These are phyloP conservation scores for Ecliptopera silaceata DNA, from an alignment of 2,888 invertebrate genomes.

Conservation along the genomic window DNA sequence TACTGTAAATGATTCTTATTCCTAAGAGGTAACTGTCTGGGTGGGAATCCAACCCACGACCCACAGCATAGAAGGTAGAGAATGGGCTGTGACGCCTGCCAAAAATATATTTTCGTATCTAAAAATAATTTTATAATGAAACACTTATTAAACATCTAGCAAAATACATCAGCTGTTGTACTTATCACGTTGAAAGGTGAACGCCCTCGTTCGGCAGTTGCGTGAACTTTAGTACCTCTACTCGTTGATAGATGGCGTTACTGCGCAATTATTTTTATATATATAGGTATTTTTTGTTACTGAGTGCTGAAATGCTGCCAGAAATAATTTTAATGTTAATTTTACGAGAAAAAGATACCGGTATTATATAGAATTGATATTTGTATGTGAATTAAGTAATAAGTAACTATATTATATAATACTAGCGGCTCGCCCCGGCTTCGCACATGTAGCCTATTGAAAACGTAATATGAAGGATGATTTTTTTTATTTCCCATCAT, in stretches of 20 bases:
- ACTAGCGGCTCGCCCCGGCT: no score
- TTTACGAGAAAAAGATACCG: no score
- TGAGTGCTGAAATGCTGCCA: constrained; percentile 7
- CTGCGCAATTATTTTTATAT: constrained; percentile 3
- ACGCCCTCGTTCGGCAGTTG: constrained; percentile 71
- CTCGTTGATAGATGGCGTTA: constrained; percentile 53
- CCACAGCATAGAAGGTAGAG: no score
- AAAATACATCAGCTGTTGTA: constrained; percentile 47
- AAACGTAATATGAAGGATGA: no score
- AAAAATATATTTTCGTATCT: not conserved
- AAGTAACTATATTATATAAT: no score
- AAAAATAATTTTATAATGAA: not conserved
- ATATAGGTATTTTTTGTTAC: constrained; percentile 9
- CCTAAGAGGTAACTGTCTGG: not conserved
- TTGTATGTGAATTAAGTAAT: no score
- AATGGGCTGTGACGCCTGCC: no score
- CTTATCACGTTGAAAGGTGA: constrained; percentile 44
- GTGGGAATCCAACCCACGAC: no score
- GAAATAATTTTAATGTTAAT: constrained; percentile 16
- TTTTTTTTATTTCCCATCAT: no score
- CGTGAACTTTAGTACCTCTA: constrained; percentile 70
- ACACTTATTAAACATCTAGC: constrained; percentile 2
- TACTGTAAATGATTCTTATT: no score
- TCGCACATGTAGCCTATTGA: no score
- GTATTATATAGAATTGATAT: no score